A percentile compares a stretch with the other conserved stretches of the same genome.
Conservation (phyloP, 2,888 invertebrate genomes). For the Zaprionus obscuricornis region DNA sequence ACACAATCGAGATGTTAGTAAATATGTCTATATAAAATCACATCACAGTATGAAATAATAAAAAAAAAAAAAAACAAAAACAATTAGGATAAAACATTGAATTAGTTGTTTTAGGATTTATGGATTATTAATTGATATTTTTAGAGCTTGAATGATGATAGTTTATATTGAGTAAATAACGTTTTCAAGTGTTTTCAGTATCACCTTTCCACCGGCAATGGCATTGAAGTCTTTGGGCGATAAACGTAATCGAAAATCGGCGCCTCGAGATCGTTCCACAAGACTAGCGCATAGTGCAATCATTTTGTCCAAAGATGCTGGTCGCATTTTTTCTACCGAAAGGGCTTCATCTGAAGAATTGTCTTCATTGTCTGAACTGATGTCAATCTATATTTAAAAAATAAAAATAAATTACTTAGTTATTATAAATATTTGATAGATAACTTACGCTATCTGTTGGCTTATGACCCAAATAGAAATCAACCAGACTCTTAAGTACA, state of each 20-base stretch:
- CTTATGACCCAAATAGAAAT: conserved; percentile 95
- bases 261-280: conserved; percentile 93
- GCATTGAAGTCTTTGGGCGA: conserved; percentile 91
- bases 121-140: conserved; percentile 29
- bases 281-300: conserved; percentile 94
- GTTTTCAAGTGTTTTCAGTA: conserved; percentile 58
- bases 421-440: not conserved
- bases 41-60: conserved; percentile 14
- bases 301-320: conserved; percentile 97
- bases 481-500: conserved; percentile 94
- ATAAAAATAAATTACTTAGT: not conserved
- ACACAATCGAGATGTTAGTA: too few relatives aligned
- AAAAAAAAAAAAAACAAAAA: conserved; percentile 18
- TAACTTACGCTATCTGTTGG: conserved; percentile 87
- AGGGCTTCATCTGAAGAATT: conserved; percentile 85
- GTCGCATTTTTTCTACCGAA: conserved; percentile 89
- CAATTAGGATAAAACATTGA: conserved; percentile 17
- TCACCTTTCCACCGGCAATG: conserved; percentile 92
- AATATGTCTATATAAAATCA: conserved; percentile 17
- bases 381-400: conserved; percentile 79
- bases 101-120: conserved; percentile 16
- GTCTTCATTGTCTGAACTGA: conserved; percentile 84
- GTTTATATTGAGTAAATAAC: conserved; percentile 33
- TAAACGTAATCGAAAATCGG: conserved; percentile 89
- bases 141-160: conserved; percentile 32